These are phyloP conservation scores for Pandion haliaetus DNA, from an alignment of 2,113 vertebrate species.

Conservation along the genomic window DNA sequence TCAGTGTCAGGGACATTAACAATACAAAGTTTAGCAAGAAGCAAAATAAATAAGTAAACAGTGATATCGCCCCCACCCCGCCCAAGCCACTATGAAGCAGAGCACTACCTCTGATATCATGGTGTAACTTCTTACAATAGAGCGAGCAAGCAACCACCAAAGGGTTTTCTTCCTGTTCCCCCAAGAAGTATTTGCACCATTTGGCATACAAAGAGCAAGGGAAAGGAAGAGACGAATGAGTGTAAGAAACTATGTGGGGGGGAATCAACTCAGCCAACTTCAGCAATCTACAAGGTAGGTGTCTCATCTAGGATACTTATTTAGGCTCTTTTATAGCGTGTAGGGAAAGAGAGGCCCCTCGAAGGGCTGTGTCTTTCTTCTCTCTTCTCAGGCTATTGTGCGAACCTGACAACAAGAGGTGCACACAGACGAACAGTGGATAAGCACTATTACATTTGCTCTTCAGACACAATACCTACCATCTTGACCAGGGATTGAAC, in stretches of 20 bases:
- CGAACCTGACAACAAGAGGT: not conserved
- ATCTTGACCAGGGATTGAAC: not conserved
- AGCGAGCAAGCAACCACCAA: not conserved
- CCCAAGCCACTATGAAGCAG: constrained; percentile 4
- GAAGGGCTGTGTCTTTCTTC: not conserved
- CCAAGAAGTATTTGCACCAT: not conserved
- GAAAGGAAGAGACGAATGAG: not conserved
- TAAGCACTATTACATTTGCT: not conserved
- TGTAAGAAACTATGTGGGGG: not conserved
- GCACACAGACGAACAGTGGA: not conserved
- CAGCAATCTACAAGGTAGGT: not conserved
- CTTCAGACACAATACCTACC: not conserved
- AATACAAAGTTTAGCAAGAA: constrained; percentile 26
- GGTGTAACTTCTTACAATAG: not conserved
- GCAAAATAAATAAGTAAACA: constrained; percentile 61
- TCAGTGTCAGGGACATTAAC: constrained; percentile 31
- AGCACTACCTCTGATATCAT: not conserved
- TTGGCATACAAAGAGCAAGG: not conserved
- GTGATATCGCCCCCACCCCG: not conserved
- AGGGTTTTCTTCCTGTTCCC: not conserved
- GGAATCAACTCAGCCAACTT: not conserved
- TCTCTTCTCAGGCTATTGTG: not conserved
- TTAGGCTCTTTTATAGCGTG: not conserved
- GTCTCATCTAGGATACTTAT: not conserved
- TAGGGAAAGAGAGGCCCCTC: not conserved